Evolutionary conservation across 2,113 vertebrate species (phyloP).

Genomic region (Periophthalmus modestus): DNA sequence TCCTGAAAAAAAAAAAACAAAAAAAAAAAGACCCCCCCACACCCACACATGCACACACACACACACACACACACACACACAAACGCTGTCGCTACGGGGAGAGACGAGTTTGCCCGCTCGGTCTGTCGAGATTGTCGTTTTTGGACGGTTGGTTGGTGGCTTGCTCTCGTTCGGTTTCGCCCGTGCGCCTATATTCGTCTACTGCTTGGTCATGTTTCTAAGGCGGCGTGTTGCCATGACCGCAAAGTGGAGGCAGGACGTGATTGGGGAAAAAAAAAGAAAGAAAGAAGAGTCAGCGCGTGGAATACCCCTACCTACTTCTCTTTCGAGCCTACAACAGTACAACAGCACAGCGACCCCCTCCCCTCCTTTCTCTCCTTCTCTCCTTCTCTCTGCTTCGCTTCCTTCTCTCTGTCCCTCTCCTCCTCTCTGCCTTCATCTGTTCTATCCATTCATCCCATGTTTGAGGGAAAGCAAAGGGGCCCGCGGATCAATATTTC

Average conservation of each 20-base stretch:
- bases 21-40: too few relatives aligned
- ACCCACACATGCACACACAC: too few relatives aligned
- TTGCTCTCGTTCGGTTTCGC: neutral
- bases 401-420: neutral
- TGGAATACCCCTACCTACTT: slow-evolving; percentile 40
- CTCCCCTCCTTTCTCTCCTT: too few relatives aligned
- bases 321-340: neutral
- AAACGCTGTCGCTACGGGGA: neutral
- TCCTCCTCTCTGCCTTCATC: neutral
- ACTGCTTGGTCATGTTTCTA: slow-evolving; percentile 69
- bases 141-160: slow-evolving; percentile 40
- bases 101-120: slow-evolving; percentile 42
- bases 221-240: slow-evolving; percentile 45
- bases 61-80: too few relatives aligned
- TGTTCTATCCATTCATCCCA: slow-evolving; percentile 52
- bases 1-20: neutral
- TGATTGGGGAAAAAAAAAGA: slow-evolving; percentile 50
- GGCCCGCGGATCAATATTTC: slow-evolving; percentile 67
- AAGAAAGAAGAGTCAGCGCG: slow-evolving; percentile 42
- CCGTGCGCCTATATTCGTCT: neutral
- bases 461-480: slow-evolving; percentile 41
- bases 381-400: too few relatives aligned
- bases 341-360: too few relatives aligned
- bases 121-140: too few relatives aligned
- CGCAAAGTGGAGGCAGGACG: slow-evolving; percentile 23